Base-by-base conservation (phyloP, 2,797 vertebrate genomes). In the Macrochelys suwanniensis region DNA sequence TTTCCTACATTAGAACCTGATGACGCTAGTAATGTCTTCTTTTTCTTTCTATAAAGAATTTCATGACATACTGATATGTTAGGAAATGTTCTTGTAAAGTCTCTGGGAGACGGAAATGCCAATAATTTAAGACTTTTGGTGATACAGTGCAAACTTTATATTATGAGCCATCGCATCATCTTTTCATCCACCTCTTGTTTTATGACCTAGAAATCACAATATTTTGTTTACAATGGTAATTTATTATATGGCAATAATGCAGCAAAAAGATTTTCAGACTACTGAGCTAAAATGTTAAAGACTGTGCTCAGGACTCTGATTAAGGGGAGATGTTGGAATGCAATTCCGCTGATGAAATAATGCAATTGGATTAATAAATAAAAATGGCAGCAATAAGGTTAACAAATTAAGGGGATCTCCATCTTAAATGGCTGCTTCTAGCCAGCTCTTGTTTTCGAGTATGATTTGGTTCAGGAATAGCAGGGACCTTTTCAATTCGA, bases 291-390 rank as follows among this genome's bases (percentile, higher is more conserved):
- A 97, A 95, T 93, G 88, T 85, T 91, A 45, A 95, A 92, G 91
- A 94, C 77, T 92, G 78, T 93, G 84, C 76, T 71, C 79, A 65
- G 68, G 49, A 92, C 65, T 92, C 6, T 1, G 87, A 76, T 90
- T 95, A 83, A 97, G 83, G 51, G 95, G 54, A 93, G 93, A 53
- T 33, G 3, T 10, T 68, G 28, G 26, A 91, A 93, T 82, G 28
- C 85, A 95, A 93, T 95, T 96, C 94, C 95, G 88, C 84, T 82
- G 93, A 94, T 95, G 91, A 96, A 94, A 17, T 84, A 84, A 82
- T 91, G 79, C 89, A 94, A 95, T 97, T 97, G 96, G 87, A 92
- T 96, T 96, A 94, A 97, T 97, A 97, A 97, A 97, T 97, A 97
- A 94, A 95, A 80, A 42, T 82, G 92, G 59, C 19, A 79, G 65